Evolutionary conservation across 1,140 invertebrate genomes (phyloP).

Genomic region (Brachionus calyciflorus): DNA sequence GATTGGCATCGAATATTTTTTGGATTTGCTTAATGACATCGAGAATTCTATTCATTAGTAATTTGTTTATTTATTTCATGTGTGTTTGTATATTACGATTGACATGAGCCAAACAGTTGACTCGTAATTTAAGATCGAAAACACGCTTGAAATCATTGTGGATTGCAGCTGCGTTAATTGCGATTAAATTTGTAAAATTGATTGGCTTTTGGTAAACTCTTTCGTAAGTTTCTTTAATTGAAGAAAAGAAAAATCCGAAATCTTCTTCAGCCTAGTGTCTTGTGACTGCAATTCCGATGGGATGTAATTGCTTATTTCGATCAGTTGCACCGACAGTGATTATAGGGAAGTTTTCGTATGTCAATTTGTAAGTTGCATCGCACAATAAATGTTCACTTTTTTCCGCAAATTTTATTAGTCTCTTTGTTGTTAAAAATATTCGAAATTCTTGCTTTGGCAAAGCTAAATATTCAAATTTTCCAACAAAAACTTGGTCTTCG

Average conservation of each 20-base stretch:
- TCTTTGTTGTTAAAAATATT: neutral
- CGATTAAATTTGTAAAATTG: neutral
- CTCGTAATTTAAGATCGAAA: neutral
- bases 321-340: neutral
- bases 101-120: neutral
- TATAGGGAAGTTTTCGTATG: neutral
- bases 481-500: neutral
- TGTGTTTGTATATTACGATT: neutral
- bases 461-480: neutral
- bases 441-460: neutral
- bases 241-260: neutral
- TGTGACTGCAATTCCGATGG: neutral
- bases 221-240: neutral
- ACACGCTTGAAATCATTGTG: neutral
- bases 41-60: neutral
- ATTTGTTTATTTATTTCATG: neutral
- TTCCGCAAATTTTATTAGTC: neutral
- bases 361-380: slow-evolving; percentile 5
- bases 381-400: neutral
- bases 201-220: neutral
- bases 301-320: neutral
- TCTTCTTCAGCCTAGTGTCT: neutral
- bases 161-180: neutral
- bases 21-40: neutral
- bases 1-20: neutral